Evolutionary conservation across 2,797 vertebrate genomes (phyloP), one percentile per base, ranked within the genome.

Genomic region (Gymnothorax reevesii): DNA sequence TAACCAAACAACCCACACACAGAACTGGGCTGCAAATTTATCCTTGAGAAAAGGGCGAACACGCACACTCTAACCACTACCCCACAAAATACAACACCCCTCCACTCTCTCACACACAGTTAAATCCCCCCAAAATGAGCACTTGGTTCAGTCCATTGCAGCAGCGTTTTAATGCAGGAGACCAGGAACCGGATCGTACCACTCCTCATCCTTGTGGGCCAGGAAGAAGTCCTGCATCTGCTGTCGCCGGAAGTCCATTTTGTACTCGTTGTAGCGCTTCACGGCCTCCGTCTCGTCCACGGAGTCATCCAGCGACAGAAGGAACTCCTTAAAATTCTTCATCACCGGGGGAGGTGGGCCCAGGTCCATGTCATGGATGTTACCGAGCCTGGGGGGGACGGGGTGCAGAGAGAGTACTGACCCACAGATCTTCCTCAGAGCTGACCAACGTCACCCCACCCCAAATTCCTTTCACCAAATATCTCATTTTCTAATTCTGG

Each of bases 171-270:
- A 33, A 42, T 10, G 75, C 15, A 55, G 75, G 49, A 84, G 25
- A 10, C 6, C 7, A 33, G 82, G 10, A 9, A 15, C 3, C 20
- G 42, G n/a, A 60, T 25, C 97, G 92, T 96, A 99, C 98, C 98
- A 98, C 96, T 99, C 98, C 94, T 99, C 97, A 4, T 98, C 98
- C 94, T 99, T 99, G 91, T 99, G 98, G 2, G 97, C 96, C 92
- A 99, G 92, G 94, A 98, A 99, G 95, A 99, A 99, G 27, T 99
- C 98, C 92, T 99, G 98, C 97, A 99, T 98, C 95, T 99, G 98
- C 91, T 99, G 98, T 2, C 98, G 95, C 0, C 98, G 96, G 91
- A 98, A 99, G 88, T 99, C 98, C 0, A 98, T 93, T 92, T 99
- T 99, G 90, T 99, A 99, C 88, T 98, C 98, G 25, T 99, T 99